phyloP scores from a whole-genome alignment of 2,797 vertebrate species.

The Enteromius unitaeniatus region DNA sequence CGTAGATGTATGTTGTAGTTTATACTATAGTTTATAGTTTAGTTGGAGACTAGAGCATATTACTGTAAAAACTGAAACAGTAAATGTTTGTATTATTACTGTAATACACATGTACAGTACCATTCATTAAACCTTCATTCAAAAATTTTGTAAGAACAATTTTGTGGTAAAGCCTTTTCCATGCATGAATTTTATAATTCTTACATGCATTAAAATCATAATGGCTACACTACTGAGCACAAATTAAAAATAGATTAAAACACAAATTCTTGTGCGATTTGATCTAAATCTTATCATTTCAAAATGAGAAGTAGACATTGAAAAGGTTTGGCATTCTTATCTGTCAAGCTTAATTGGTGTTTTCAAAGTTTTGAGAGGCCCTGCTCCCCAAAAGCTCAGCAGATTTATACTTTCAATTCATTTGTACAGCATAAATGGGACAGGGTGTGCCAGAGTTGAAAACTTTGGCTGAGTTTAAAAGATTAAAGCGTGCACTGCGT shows the following conservation, averaged over 20 bases:
- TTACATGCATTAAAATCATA: not conserved
- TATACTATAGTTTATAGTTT: no score
- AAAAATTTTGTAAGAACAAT: not conserved
- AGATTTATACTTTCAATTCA: slow-evolving; percentile 67
- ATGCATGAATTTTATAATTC: not conserved
- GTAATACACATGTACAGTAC: not conserved
- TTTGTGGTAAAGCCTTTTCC: not conserved
- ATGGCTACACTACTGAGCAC: not conserved
- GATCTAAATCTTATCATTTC: not conserved
- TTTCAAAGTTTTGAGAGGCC: slow-evolving; percentile 68
- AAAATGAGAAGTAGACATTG: slow-evolving; percentile 36
- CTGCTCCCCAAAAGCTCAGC: slow-evolving; percentile 65
- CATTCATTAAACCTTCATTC: not conserved
- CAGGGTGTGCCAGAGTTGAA: slow-evolving; percentile 55
- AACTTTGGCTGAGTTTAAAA: slow-evolving; percentile 51
- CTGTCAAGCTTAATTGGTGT: slow-evolving; percentile 68
- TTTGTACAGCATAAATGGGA: slow-evolving; percentile 62
- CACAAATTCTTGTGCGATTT: not conserved
- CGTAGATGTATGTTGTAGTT: not conserved
- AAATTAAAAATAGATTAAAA: not conserved
- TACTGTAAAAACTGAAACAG: not conserved
- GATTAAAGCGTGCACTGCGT: slow-evolving; percentile 47
- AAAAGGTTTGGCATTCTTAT: slow-evolving; percentile 60
- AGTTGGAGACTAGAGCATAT: not conserved
- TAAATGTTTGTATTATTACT: not conserved